A percentile compares a stretch with the other conserved stretches of the same genome.
Conservation (phyloP, 2,797 vertebrate genomes). For the Enteromius unitaeniatus region DNA sequence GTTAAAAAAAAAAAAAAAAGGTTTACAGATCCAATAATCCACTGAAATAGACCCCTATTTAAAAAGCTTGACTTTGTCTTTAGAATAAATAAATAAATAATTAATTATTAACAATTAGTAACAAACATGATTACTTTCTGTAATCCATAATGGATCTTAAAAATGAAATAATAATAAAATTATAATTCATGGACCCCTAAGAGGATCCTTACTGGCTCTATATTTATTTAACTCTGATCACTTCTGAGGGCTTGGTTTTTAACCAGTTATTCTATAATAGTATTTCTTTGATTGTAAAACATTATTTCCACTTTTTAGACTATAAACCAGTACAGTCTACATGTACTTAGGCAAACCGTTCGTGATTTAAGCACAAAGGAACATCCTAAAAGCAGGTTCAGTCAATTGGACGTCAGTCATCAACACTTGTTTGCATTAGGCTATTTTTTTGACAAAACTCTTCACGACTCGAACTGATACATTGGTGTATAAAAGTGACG, state of each 20-base stretch:
- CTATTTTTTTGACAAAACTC: neutral
- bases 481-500: neutral
- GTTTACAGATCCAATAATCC: neutral
- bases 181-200: neutral
- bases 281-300: neutral
- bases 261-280: neutral
- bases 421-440: slow-evolving; percentile 35
- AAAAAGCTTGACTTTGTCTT: neutral
- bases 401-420: neutral
- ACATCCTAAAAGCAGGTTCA: neutral
- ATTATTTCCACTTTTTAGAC: neutral
- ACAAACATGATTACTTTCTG: neutral
- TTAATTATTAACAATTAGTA: neutral
- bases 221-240: neutral
- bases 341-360: neutral
- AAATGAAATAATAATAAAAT: neutral
- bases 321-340: neutral
- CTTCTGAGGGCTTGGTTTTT: neutral
- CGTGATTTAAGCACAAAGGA: neutral
- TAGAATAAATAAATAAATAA: neutral
- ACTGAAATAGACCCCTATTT: neutral
- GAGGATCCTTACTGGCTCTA: neutral
- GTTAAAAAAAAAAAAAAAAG: neutral
- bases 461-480: neutral
- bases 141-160: neutral